Percentiles rank a stretch among this genome's conserved stretches.
Conservation (phyloP, 1,140 invertebrate species). For the Pemphigus obesinymphae region DNA sequence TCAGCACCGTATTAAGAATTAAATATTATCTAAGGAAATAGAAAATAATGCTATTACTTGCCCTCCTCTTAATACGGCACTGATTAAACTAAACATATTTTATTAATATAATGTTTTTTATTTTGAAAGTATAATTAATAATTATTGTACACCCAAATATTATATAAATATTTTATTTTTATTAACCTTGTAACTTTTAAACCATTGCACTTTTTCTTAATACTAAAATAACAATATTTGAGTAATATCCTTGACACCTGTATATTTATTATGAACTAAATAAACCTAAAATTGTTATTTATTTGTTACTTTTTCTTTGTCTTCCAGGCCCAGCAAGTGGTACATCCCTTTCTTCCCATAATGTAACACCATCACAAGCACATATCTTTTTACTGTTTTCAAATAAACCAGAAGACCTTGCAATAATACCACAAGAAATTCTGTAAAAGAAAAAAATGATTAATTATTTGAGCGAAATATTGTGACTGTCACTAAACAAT, state of each 20-base stretch:
- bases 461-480: no score
- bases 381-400: constrained; percentile 77
- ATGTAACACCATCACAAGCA: constrained; percentile 71
- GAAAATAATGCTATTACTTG: no score
- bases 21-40: no score
- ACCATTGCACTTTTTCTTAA: neutral
- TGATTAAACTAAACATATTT: no score
- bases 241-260: neutral
- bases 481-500: no score
- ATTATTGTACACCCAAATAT: neutral
- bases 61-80: no score
- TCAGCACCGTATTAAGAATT: no score
- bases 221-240: neutral
- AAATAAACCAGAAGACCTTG: constrained; percentile 73
- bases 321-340: constrained; percentile 37
- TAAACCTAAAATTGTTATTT: neutral
- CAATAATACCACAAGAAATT: constrained; percentile 73
- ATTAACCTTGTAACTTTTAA: neutral
- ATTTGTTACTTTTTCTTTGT: constrained; percentile 10
- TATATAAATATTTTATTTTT: constrained; percentile 1
- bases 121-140: neutral
- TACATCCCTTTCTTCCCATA: constrained; percentile 70
- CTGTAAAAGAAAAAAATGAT: constrained; percentile 52
- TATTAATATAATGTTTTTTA: no score
- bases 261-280: neutral